Base-by-base conservation (phyloP, 2,888 invertebrate species). In the Euzophera pinguis region DNA sequence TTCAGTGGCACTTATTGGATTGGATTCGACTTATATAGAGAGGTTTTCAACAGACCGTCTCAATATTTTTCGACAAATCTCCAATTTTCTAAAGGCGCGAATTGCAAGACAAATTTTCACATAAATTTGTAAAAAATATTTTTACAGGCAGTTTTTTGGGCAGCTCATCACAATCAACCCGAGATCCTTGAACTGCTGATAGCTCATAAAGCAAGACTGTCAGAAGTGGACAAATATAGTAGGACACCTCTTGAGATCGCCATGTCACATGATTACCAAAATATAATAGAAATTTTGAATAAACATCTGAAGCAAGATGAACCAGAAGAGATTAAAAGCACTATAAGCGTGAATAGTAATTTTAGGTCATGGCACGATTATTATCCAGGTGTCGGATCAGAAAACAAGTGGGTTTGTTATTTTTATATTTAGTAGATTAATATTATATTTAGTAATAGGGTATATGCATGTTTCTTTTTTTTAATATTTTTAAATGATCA, bases 141-240 rank as follows among this genome's bases (percentile, higher is more conserved):
- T 64, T 84, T 81, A 42, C 78, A 93, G 93, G 93, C 92, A 42
- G 65, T 93, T 48, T 93, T 93, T 73, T 93, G 93, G 91, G 93
- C 93, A 47, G 91, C 90, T 8, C 84, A 90, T 61, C 86, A 87
- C 60, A 93, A 93, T 63, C 86, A 91, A 61, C 69, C 81, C 12
- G 89, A 92, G 53, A 84, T 92, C 52, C 80, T 92, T 13, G 81
- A 91, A 70, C 68, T 91, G 59, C 81, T 94, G 0, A 75, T 93
- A 50, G 73, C 87, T 13, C 73, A 83, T 47, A 91, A 90, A n/a
- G 92, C 92, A 10, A 81, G 91, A 56, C 65, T 81, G 45, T 77
- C 76, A 10, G 85, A 91, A 65, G 78, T 77, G 8, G 93, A 93
- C 75, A 80, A 84, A 56, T 76, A 85, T 57, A 82, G 84, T 41